A percentile compares a stretch with the other conserved stretches of the same genome.
Evolutionary conservation across 2,113 vertebrate species (phyloP).

Genomic region (Balaenoptera acutorostrata): DNA sequence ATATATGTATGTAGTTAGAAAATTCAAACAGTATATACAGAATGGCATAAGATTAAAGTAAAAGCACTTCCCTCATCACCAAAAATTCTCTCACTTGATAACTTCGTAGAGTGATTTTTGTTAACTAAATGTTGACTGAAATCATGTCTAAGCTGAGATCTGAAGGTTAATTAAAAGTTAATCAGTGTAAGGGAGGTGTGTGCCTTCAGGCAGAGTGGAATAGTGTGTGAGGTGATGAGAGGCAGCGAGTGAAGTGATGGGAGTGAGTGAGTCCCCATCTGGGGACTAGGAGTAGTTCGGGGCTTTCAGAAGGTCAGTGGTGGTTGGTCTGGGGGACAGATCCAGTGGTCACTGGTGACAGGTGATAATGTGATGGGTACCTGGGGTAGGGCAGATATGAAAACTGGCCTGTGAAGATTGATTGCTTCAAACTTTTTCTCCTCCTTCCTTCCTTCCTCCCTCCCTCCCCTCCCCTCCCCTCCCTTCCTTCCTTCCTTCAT

Average conservation of each 20-base stretch:
- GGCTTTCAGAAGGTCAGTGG: not conserved
- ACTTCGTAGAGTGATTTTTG: not conserved
- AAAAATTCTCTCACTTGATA: not conserved
- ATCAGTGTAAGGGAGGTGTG: not conserved
- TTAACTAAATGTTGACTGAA: not conserved
- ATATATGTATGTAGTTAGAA: not conserved
- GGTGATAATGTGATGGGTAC: too few relatives aligned
- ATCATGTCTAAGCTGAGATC: not conserved
- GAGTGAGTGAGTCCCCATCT: not conserved
- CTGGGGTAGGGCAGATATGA: not conserved
- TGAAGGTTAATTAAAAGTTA: slow-evolving; percentile 43
- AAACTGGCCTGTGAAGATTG: not conserved
- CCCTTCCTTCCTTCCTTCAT: not conserved
- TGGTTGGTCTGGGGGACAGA: not conserved
- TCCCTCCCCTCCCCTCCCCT: not conserved
- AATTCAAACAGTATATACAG: not conserved
- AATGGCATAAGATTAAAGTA: not conserved
- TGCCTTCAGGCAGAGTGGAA: not conserved
- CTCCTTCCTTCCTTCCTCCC: not conserved
- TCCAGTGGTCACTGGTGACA: not conserved
- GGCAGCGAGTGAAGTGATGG: not conserved
- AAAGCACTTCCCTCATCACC: not conserved
- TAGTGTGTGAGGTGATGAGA: not conserved
- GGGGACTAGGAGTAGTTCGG: not conserved
- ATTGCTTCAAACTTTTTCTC: not conserved